Evolutionary conservation across 2,113 vertebrate genomes (phyloP).

Genomic region (Bubalus kerabau): DNA sequence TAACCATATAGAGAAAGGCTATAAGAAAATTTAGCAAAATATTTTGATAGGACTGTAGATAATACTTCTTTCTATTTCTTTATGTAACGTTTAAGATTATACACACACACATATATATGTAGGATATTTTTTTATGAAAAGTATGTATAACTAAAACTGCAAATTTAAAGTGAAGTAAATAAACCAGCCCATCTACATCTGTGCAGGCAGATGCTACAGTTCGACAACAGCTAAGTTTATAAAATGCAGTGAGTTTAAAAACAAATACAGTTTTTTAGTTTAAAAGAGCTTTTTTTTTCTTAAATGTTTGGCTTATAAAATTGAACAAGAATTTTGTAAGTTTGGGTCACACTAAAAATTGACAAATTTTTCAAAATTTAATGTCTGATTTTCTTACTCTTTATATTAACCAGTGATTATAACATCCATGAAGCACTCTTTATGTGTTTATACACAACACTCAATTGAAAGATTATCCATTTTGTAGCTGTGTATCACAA

Average conservation of each 20-base stretch:
- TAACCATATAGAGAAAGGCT: background rate
- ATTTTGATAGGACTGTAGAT: background rate
- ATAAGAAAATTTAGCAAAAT: background rate
- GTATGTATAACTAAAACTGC: background rate
- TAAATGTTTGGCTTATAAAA: background rate
- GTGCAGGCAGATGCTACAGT: background rate
- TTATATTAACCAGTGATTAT: background rate
- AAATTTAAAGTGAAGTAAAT: conserved; percentile 25
- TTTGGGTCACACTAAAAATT: background rate
- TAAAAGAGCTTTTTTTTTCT: background rate
- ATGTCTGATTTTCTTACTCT: background rate
- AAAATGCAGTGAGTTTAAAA: background rate
- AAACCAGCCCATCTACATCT: background rate
- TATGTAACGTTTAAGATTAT: conserved; percentile 1
- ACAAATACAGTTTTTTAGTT: background rate
- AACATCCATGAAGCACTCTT: background rate
- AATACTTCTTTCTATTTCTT: background rate
- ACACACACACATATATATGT: background rate
- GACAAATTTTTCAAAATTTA: conserved; percentile 3
- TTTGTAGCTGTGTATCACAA: background rate
- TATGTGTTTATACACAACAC: background rate
- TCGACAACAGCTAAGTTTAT: background rate
- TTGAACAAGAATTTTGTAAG: background rate
- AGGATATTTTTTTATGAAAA: background rate
- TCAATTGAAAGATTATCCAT: background rate